A percentile compares a stretch with the other conserved stretches of the same genome.
Evolutionary conservation across 1,140 invertebrate species (phyloP).

Genomic region (Neodiprion fabricii): DNA sequence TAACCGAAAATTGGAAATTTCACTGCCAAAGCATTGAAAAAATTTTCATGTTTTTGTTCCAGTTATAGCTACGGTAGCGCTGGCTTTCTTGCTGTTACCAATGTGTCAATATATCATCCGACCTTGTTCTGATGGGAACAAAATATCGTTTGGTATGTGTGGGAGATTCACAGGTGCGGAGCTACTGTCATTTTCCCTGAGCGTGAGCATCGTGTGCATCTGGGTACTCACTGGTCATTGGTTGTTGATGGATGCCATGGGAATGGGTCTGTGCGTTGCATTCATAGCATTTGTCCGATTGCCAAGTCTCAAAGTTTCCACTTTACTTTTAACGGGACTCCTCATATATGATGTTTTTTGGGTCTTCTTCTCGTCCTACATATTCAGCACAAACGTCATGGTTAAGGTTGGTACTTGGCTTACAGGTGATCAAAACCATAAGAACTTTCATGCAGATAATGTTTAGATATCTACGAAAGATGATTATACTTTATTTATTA

Average conservation of each 20-base stretch:
- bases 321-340: constrained; percentile 89
- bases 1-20: no score
- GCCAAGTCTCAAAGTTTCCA: constrained; percentile 96
- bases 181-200: constrained; percentile 90
- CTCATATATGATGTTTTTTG: constrained; percentile 98
- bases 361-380: constrained; percentile 98
- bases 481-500: constrained; percentile 1
- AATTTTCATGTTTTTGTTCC: constrained; percentile 49
- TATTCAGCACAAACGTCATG: constrained; percentile 99
- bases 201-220: constrained; percentile 92
- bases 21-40: neutral
- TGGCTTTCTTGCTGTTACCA: constrained; percentile 93
- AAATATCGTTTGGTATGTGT: constrained; percentile 91
- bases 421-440: no score
- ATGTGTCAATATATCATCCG: constrained; percentile 96
- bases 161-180: constrained; percentile 93
- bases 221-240: constrained; percentile 98
- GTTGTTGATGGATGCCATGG: constrained; percentile 97
- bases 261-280: constrained; percentile 96
- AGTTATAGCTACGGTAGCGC: constrained; percentile 96
- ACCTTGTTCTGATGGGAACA: constrained; percentile 84
- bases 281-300: constrained; percentile 96
- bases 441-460: no score
- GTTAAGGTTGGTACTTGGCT: constrained; percentile 76
- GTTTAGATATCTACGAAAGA: neutral